Evolutionary conservation across 2,888 invertebrate species (phyloP).

Genomic region (Mechanitis mazaeus): DNA sequence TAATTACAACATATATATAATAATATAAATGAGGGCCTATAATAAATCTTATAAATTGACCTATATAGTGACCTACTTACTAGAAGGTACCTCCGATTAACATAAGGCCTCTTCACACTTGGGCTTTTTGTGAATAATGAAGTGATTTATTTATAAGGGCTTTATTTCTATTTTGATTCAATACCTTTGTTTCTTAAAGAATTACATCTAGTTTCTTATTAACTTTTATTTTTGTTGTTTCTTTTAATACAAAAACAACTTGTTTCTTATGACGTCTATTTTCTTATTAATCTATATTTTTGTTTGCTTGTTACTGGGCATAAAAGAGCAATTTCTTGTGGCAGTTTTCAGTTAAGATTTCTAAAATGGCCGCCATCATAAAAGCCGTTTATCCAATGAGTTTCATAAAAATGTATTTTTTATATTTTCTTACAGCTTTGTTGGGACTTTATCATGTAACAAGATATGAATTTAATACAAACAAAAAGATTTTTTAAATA

Average conservation of each 20-base stretch:
- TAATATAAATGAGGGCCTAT: neutral
- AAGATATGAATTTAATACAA: neutral
- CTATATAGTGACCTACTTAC: conserved; percentile 19
- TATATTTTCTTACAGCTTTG: conserved; percentile 22
- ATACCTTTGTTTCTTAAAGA: neutral
- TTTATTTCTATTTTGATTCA: neutral
- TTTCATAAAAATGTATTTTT: conserved; percentile 29
- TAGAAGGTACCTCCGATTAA: conserved; percentile 10
- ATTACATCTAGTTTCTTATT: no score
- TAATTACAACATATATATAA: neutral
- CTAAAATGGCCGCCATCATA: conserved; percentile 18
- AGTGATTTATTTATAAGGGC: neutral
- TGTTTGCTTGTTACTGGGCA: no score
- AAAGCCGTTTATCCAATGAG: conserved; percentile 23
- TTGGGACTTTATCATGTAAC: conserved; percentile 7
- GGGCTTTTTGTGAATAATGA: conserved; percentile 5
- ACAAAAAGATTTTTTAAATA: no score
- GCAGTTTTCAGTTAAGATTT: conserved; percentile 14
- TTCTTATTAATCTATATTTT: no score
- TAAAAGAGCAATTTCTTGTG: neutral
- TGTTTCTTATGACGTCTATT: no score
- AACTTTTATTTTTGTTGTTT: no score
- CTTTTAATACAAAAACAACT: no score
- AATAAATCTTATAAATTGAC: conserved; percentile 15
- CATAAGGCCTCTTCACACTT: conserved; percentile 19